Conservation (phyloP, 2,797 vertebrate species). For the Argyrosomus regius region DNA sequence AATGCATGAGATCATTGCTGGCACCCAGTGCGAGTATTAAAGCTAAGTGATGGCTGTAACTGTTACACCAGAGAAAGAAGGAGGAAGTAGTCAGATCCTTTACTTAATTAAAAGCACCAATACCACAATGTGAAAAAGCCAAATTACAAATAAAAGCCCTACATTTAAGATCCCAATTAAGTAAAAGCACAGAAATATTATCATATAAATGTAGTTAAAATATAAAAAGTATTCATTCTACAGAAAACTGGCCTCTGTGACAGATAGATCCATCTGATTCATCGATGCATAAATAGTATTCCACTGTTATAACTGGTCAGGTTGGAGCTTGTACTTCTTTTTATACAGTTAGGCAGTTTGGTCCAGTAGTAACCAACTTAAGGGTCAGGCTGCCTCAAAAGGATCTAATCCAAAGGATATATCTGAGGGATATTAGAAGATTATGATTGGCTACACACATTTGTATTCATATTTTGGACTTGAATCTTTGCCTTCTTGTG, state of each 20-base stretch:
- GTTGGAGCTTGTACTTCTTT: neutral
- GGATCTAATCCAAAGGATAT: neutral
- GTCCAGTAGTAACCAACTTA: neutral
- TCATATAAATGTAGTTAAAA: neutral
- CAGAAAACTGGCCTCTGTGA: neutral
- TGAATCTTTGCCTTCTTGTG: neutral
- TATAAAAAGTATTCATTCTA: neutral
- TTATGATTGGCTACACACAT: neutral
- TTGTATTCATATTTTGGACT: neutral
- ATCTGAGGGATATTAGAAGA: neutral
- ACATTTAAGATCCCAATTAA: neutral
- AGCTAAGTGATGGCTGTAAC: conserved; percentile 16
- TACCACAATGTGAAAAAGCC: neutral
- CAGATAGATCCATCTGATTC: neutral
- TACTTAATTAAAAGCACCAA: neutral
- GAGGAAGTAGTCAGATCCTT: neutral
- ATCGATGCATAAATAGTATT: neutral
- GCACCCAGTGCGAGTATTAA: conserved; percentile 17
- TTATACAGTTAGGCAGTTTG: neutral
- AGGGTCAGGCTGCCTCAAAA: neutral
- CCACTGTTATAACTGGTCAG: neutral
- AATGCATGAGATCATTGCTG: conserved; percentile 38
- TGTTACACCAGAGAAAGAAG: conserved; percentile 6
- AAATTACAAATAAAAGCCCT: neutral
- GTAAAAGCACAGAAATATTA: neutral